Percentiles rank a stretch among this genome's conserved stretches.
phyloP scores from a whole-genome alignment of 2,797 vertebrate species.

The Coendou prehensilis region DNA sequence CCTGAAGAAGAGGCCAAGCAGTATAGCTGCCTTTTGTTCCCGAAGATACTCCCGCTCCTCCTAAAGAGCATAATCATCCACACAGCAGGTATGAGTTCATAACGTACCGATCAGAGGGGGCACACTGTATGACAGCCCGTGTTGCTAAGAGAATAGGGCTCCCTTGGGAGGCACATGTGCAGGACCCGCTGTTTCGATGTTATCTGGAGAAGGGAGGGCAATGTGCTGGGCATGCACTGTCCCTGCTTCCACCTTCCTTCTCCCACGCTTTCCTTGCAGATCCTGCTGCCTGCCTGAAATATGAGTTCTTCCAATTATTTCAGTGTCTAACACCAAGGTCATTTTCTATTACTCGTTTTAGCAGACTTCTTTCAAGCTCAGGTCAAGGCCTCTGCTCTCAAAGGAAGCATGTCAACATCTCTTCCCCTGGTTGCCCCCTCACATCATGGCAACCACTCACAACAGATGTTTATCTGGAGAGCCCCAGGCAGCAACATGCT shows the following conservation, averaged over 20 bases:
- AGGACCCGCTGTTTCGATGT: not conserved
- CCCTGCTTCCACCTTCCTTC: not conserved
- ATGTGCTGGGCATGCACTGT: not conserved
- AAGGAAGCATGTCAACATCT: slow-evolving; percentile 61
- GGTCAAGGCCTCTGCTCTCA: slow-evolving; percentile 79
- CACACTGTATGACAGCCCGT: not conserved
- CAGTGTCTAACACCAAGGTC: slow-evolving; percentile 30
- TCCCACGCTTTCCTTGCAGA: not conserved
- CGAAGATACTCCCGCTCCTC: not conserved
- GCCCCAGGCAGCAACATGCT: slow-evolving; percentile 75
- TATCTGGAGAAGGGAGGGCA: not conserved
- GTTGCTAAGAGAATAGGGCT: not conserved
- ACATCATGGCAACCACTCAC: slow-evolving; percentile 72
- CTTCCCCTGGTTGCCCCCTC: slow-evolving; percentile 60
- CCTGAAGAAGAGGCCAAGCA: not conserved
- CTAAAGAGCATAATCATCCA: not conserved
- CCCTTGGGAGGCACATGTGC: not conserved
- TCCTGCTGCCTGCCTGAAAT: slow-evolving; percentile 5
- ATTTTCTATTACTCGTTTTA: slow-evolving; percentile 61
- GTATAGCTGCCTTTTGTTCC: not conserved
- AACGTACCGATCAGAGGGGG: not conserved
- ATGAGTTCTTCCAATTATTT: slow-evolving; percentile 71
- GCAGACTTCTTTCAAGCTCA: slow-evolving; percentile 70
- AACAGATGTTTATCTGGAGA: slow-evolving; percentile 68
- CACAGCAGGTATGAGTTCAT: not conserved